These are phyloP conservation scores for Pachyramphus minor DNA, from an alignment of 2,113 vertebrate species.

Conservation along the genomic window DNA sequence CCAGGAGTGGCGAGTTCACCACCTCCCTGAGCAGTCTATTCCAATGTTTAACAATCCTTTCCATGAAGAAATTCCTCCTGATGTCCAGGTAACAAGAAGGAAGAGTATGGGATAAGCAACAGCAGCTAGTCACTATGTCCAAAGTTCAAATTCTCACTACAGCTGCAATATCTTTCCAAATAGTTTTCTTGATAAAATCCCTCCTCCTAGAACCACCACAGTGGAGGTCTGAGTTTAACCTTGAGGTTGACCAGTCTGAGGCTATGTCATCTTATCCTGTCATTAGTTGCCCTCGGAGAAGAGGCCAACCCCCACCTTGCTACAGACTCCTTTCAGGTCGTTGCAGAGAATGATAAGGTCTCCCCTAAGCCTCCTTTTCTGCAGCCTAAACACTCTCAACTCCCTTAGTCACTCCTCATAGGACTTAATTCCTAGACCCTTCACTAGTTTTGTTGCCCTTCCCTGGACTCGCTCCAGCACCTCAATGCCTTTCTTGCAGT, in stretches of 20 bases:
- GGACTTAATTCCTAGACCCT: not conserved
- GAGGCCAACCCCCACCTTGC: not conserved
- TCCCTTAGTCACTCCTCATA: not conserved
- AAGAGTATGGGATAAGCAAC: not conserved
- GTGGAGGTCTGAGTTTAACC: too few species aligned
- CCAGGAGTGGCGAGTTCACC: not conserved
- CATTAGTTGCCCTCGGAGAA: not conserved
- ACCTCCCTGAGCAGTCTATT: not conserved
- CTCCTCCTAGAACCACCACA: not conserved
- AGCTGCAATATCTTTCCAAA: not conserved
- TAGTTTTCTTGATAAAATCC: not conserved
- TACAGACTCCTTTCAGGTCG: not conserved
- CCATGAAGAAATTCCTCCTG: not conserved
- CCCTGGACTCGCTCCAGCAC: accelerated
- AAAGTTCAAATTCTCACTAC: not conserved
- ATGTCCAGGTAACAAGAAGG: not conserved
- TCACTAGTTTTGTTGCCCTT: not conserved
- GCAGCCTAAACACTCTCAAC: not conserved
- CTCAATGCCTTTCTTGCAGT: not conserved
- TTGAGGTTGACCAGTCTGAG: too few species aligned
- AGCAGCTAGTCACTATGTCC: not conserved
- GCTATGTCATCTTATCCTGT: not conserved
- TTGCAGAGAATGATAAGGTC: not conserved
- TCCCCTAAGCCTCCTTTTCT: not conserved
- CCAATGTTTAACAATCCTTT: not conserved